phyloP scores from a whole-genome alignment of 2,113 vertebrate genomes.

The Fulmarus glacialis region DNA sequence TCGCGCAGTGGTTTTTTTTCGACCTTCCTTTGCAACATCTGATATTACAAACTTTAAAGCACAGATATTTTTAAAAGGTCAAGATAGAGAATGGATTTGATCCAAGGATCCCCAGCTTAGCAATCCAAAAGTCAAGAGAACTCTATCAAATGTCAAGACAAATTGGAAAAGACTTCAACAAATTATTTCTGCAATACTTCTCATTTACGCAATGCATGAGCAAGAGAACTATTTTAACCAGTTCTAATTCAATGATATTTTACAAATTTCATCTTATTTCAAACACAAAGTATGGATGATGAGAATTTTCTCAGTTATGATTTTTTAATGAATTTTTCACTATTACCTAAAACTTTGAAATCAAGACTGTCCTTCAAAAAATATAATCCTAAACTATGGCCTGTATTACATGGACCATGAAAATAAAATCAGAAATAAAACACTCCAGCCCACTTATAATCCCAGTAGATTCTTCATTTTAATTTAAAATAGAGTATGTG shows the following conservation, averaged over 20 bases:
- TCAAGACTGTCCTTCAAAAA: neutral
- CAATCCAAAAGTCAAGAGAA: slow-evolving; percentile 48
- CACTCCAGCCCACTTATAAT: neutral
- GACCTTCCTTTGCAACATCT: neutral
- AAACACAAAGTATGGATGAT: neutral
- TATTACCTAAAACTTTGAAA: neutral
- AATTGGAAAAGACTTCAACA: neutral
- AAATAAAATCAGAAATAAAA: neutral
- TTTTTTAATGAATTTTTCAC: neutral
- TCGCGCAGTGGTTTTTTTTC: neutral
- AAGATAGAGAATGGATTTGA: neutral
- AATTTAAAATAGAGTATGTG: neutral
- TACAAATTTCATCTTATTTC: neutral
- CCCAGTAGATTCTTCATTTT: neutral
- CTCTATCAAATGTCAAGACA: slow-evolving; percentile 41
- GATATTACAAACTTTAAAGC: neutral
- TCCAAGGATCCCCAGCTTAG: neutral
- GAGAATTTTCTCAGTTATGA: neutral
- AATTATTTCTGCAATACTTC: neutral
- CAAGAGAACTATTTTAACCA: neutral
- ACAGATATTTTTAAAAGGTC: slow-evolving; percentile 22
- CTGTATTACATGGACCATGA: neutral
- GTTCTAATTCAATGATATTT: neutral
- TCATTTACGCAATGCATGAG: neutral
- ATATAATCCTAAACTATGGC: neutral